Conservation (phyloP, 2,888 invertebrate species). For the Brenthis ino region DNA sequence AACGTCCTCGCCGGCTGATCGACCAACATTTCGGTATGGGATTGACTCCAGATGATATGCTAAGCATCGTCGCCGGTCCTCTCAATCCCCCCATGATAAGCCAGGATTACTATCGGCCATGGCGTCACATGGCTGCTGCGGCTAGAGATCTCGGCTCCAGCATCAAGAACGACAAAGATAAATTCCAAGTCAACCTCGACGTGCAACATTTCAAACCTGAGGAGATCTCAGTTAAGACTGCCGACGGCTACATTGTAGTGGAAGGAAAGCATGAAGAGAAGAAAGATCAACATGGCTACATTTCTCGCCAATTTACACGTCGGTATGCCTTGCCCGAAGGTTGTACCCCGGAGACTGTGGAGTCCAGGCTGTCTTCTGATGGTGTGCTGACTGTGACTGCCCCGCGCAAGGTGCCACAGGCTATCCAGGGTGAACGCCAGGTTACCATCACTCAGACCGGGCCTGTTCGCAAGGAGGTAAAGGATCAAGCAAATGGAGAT, state of each 20-base stretch:
- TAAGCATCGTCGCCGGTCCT: conserved; percentile 54
- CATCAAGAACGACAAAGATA: conserved; percentile 75
- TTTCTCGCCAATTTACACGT: conserved; percentile 88
- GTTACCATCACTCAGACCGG: conserved; percentile 84
- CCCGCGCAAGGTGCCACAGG: conserved; percentile 69
- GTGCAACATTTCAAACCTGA: conserved; percentile 89
- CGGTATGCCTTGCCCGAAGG: conserved; percentile 89
- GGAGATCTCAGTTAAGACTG: conserved; percentile 89
- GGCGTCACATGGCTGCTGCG: conserved; percentile 73
- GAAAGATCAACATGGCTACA: conserved; percentile 87
- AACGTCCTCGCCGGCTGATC: conserved; percentile 69
- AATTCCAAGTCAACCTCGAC: conserved; percentile 85
- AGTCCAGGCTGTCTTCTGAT: conserved; percentile 88
- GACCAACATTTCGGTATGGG: conserved; percentile 82
- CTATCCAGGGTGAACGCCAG: conserved; percentile 73
- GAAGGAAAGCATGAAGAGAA: conserved; percentile 92
- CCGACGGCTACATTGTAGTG: conserved; percentile 86
- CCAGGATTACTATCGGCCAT: conserved; percentile 68
- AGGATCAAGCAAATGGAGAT: conserved; percentile 74
- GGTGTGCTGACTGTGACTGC: conserved; percentile 88
- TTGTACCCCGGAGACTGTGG: conserved; percentile 85
- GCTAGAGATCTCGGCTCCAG: conserved; percentile 78
- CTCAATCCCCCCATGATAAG: conserved; percentile 52
- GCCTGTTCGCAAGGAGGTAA: conserved; percentile 79
- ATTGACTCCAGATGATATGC: conserved; percentile 73